phyloP scores from a whole-genome alignment of 1,140 invertebrate genomes.

The Campoletis sonorensis region DNA sequence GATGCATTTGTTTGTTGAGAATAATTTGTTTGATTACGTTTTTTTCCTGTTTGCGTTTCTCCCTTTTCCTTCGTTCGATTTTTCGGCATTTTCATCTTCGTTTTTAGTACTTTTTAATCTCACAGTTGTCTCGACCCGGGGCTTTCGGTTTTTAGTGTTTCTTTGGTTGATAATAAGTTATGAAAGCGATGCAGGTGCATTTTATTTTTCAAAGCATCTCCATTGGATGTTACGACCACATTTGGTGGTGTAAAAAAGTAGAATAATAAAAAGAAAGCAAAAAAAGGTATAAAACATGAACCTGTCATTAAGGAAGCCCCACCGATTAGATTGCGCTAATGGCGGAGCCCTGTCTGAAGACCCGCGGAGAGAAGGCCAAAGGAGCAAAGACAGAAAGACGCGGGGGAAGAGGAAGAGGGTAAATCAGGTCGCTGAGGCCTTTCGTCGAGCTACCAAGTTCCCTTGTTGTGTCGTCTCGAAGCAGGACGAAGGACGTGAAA shows the following conservation, averaged over 20 bases:
- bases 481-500: slow-evolving; percentile 14
- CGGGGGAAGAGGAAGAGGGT: background rate
- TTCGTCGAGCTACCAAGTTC: slow-evolving; percentile 44
- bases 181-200: background rate
- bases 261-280: background rate
- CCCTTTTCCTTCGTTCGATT: background rate
- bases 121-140: no score
- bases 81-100: background rate
- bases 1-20: no score
- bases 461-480: background rate
- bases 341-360: slow-evolving; percentile 66
- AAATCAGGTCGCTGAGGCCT: slow-evolving; percentile 32
- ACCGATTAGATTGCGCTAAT: slow-evolving; percentile 70
- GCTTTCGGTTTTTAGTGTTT: background rate
- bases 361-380: no score
- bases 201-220: background rate
- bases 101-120: background rate
- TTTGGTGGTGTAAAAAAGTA: slow-evolving; percentile 14
- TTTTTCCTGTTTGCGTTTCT: background rate
- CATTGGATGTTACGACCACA: background rate
- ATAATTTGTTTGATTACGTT: no score
- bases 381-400: background rate
- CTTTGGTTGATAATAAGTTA: background rate
- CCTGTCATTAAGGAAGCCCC: slow-evolving; percentile 40
- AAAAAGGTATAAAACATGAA: slow-evolving; percentile 28